Conservation (phyloP, 2,888 invertebrate species). For the Sicus ferrugineus region DNA sequence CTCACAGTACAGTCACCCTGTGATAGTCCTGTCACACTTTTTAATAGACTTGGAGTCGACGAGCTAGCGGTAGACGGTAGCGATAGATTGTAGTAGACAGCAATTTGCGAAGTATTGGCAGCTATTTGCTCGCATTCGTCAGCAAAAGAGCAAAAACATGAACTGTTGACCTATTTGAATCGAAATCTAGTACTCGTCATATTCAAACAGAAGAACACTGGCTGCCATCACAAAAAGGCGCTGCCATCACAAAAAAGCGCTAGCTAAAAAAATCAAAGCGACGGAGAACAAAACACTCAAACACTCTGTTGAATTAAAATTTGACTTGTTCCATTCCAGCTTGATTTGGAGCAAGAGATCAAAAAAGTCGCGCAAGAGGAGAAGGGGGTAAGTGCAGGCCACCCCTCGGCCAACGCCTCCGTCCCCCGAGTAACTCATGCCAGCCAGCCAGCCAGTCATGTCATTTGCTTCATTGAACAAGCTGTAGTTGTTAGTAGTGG, state of each 20-base stretch:
- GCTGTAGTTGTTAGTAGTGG: too few relatives aligned
- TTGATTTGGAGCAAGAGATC: slow-evolving; percentile 58
- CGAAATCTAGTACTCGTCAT: background rate
- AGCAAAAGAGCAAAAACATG: background rate
- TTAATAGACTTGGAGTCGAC: background rate
- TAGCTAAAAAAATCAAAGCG: too few relatives aligned
- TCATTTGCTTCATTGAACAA: background rate
- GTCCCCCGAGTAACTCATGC: background rate
- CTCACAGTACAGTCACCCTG: too few relatives aligned
- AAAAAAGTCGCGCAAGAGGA: slow-evolving; percentile 57
- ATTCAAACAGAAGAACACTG: background rate
- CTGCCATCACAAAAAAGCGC: background rate
- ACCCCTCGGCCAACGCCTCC: background rate
- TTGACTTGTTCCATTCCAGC: slow-evolving; percentile 41
- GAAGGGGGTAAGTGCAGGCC: slow-evolving; percentile 50
- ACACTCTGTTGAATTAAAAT: slow-evolving; percentile 31
- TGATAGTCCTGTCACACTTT: too few relatives aligned
- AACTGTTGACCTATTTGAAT: background rate
- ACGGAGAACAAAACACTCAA: background rate
- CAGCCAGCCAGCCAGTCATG: background rate
- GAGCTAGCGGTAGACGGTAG: background rate
- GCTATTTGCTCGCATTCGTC: background rate
- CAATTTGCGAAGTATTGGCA: background rate
- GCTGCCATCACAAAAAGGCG: background rate
- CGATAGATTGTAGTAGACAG: background rate